Conservation (phyloP, 2,888 invertebrate genomes). For the Morinoia aosen region DNA sequence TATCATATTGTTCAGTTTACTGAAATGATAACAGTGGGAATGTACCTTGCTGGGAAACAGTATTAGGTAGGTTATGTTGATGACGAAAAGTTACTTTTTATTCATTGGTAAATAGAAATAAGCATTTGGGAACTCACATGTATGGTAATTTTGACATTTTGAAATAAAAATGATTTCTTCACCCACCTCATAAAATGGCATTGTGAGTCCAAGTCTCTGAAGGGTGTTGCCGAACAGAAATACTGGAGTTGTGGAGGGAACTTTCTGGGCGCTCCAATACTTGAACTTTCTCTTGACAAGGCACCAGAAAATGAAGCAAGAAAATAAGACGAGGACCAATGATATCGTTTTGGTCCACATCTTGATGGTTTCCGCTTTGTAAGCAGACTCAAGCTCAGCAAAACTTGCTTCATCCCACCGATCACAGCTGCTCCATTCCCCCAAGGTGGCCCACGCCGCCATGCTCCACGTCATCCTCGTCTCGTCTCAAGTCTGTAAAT, state of each 20-base stretch:
- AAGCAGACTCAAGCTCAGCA: background rate
- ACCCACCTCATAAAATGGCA: slow-evolving; percentile 49
- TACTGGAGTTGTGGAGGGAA: slow-evolving; percentile 28
- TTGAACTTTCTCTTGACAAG: background rate
- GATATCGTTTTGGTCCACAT: background rate
- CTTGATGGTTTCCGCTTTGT: background rate
- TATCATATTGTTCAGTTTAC: too few species aligned
- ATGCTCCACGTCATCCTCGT: background rate
- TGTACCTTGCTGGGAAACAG: too few species aligned
- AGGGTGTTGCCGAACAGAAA: slow-evolving; percentile 53
- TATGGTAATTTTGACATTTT: too few species aligned
- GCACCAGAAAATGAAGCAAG: background rate
- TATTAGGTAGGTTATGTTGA: too few species aligned
- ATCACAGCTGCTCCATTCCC: background rate
- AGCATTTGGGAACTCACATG: too few species aligned
- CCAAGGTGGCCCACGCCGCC: background rate
- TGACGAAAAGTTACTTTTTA: too few species aligned
- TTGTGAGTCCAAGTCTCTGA: slow-evolving; percentile 44
- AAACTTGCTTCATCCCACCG: background rate
- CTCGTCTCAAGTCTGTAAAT: background rate
- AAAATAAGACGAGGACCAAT: background rate
- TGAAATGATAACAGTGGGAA: too few species aligned
- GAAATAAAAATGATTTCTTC: background rate
- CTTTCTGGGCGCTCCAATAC: slow-evolving; percentile 49
- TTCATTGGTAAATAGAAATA: too few species aligned